Conservation (phyloP, 2,888 invertebrate genomes). For the Tupiocoris notatus region DNA sequence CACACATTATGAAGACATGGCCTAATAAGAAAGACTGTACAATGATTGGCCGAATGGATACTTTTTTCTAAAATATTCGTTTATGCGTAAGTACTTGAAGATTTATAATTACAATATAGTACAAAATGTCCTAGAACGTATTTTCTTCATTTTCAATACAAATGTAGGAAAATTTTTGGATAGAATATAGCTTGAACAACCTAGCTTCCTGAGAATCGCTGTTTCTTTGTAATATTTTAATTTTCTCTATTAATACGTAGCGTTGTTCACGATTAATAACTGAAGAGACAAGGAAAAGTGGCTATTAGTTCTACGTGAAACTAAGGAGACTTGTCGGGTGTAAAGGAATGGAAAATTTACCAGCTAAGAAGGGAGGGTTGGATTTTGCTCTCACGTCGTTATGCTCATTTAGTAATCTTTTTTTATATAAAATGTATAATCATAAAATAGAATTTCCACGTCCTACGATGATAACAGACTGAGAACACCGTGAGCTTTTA, state of each 20-base stretch:
- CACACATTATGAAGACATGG: constrained; percentile 32
- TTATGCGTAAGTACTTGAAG: constrained; percentile 30
- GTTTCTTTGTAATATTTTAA: no score
- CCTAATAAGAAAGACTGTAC: constrained; percentile 45
- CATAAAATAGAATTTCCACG: constrained; percentile 48
- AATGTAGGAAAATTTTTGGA: constrained; percentile 24
- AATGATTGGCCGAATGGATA: constrained; percentile 33
- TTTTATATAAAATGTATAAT: constrained; percentile 19
- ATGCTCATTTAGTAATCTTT: no score
- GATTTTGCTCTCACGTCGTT: background rate
- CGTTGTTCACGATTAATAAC: background rate
- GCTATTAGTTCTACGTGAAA: background rate
- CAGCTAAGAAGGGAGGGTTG: background rate
- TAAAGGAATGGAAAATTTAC: background rate
- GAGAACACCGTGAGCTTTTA: constrained; percentile 48
- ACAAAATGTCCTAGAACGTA: constrained; percentile 20
- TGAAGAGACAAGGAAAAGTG: no score
- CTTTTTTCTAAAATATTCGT: constrained; percentile 24
- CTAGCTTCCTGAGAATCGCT: constrained; percentile 35
- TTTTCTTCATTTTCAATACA: constrained; percentile 30
- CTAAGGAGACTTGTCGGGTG: background rate
- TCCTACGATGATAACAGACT: constrained; percentile 43
- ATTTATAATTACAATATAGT: constrained; percentile 16
- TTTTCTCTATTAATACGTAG: background rate
- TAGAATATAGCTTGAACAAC: constrained; percentile 31